Conservation (phyloP, 2,113 vertebrate genomes). For the Epinephelus fuscoguttatus region DNA sequence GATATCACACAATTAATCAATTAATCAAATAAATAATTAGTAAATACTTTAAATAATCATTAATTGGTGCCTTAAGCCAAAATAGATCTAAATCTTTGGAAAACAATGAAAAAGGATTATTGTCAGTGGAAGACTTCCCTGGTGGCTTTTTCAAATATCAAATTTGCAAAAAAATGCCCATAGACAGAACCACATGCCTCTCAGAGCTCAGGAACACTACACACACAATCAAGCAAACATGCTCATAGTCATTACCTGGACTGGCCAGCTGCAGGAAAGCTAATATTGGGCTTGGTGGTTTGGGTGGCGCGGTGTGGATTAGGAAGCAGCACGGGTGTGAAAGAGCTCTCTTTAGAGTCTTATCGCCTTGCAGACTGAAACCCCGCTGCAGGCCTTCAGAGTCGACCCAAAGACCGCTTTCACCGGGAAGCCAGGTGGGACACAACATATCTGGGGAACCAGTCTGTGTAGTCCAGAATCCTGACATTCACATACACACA, state of each 20-base stretch:
- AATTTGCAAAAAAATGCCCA: neutral
- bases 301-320: constrained; percentile 65
- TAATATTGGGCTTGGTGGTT: constrained; percentile 77
- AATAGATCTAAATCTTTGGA: neutral
- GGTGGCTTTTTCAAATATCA: neutral
- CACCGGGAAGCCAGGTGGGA: constrained; percentile 48
- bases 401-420: constrained; percentile 62
- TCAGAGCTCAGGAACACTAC: constrained; percentile 23
- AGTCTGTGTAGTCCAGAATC: neutral
- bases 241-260: constrained; percentile 57
- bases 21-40: neutral
- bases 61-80: neutral
- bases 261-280: constrained; percentile 71
- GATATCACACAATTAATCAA: neutral
- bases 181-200: neutral
- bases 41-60: neutral
- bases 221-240: constrained; percentile 66
- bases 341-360: constrained; percentile 73
- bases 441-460: neutral
- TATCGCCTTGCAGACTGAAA: constrained; percentile 44
- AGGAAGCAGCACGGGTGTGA: constrained; percentile 57
- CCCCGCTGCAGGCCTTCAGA: constrained; percentile 23
- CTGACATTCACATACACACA: constrained; percentile 8
- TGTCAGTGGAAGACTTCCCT: neutral
- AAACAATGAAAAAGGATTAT: neutral